Conservation (phyloP, 2,888 invertebrate genomes). For the Drosophila mimica region DNA sequence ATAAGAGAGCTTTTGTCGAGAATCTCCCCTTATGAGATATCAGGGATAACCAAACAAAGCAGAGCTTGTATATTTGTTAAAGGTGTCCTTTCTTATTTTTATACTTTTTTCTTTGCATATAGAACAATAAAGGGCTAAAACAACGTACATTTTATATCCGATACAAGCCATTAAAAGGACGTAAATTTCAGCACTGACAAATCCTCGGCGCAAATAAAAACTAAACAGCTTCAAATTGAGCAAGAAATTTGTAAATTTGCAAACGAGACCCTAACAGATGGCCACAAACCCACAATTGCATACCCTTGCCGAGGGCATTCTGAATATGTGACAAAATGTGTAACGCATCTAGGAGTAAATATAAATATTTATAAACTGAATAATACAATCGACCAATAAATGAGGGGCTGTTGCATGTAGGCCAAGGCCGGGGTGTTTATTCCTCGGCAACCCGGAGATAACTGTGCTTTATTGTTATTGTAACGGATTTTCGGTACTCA, state of each 20-base stretch:
- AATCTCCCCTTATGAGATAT: background rate
- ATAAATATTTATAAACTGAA: constrained; percentile 3
- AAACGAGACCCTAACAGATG: constrained; percentile 28
- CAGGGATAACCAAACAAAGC: background rate
- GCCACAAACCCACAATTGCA: constrained; percentile 13
- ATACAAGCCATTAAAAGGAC: constrained; percentile 74
- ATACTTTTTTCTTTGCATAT: background rate
- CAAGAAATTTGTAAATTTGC: constrained; percentile 70
- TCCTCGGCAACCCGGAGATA: background rate
- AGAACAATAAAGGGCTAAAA: constrained; percentile 44
- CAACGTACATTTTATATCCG: constrained; percentile 56
- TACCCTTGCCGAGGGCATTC: constrained; percentile 11
- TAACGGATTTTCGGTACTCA: constrained; percentile 30
- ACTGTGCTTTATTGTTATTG: constrained; percentile 34
- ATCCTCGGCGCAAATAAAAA: constrained; percentile 56
- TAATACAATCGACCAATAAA: background rate
- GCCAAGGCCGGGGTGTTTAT: constrained; percentile 1
- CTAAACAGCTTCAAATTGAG: constrained; percentile 74
- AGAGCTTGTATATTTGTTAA: background rate
- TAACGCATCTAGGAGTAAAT: background rate
- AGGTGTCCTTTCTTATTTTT: background rate
- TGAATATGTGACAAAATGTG: background rate
- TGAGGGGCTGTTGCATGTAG: background rate
- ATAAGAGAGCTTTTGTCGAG: background rate
- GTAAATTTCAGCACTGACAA: constrained; percentile 71